Percentiles rank a stretch among this genome's conserved stretches.
Evolutionary conservation across 2,888 invertebrate species (phyloP).

Genomic region (Lordiphosa fenestrarum): DNA sequence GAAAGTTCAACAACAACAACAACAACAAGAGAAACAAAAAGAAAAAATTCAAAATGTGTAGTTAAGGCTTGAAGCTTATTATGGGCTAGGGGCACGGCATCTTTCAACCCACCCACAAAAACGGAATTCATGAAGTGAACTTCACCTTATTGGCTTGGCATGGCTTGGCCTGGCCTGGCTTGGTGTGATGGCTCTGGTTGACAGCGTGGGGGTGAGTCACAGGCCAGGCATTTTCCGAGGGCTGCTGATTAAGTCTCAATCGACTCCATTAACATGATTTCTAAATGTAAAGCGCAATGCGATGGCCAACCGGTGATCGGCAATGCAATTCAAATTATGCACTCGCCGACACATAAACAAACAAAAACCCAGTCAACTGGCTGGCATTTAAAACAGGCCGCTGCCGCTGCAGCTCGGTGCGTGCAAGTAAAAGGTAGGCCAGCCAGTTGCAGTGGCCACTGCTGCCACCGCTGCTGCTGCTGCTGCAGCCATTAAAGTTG

Average conservation of each 20-base stretch:
- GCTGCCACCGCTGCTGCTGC: neutral
- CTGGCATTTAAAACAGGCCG: slow-evolving; percentile 44
- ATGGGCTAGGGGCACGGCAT: slow-evolving; percentile 53
- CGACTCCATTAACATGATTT: slow-evolving; percentile 59
- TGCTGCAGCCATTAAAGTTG: slow-evolving; percentile 56
- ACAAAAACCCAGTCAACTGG: slow-evolving; percentile 27
- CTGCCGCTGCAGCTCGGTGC: slow-evolving; percentile 38
- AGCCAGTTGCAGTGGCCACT: slow-evolving; percentile 41
- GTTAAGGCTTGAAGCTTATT: slow-evolving; percentile 48
- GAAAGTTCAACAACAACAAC: slow-evolving; percentile 46
- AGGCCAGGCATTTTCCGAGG: slow-evolving; percentile 33
- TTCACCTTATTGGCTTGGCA: slow-evolving; percentile 54
- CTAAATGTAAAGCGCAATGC: slow-evolving; percentile 57
- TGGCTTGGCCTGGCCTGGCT: slow-evolving; percentile 6
- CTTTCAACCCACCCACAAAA: slow-evolving; percentile 35
- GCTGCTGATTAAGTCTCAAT: slow-evolving; percentile 44
- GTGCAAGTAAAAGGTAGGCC: slow-evolving; percentile 70
- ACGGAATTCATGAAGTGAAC: slow-evolving; percentile 54
- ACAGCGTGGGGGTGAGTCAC: slow-evolving; percentile 12
- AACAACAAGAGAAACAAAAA: too few species aligned
- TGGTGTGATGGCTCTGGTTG: slow-evolving; percentile 2
- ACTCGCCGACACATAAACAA: slow-evolving; percentile 20
- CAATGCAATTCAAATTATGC: slow-evolving; percentile 44
- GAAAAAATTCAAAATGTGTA: neutral
- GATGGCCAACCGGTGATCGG: slow-evolving; percentile 69